Conservation (phyloP, 2,113 vertebrate species). For the Notarius lentiginosus region DNA sequence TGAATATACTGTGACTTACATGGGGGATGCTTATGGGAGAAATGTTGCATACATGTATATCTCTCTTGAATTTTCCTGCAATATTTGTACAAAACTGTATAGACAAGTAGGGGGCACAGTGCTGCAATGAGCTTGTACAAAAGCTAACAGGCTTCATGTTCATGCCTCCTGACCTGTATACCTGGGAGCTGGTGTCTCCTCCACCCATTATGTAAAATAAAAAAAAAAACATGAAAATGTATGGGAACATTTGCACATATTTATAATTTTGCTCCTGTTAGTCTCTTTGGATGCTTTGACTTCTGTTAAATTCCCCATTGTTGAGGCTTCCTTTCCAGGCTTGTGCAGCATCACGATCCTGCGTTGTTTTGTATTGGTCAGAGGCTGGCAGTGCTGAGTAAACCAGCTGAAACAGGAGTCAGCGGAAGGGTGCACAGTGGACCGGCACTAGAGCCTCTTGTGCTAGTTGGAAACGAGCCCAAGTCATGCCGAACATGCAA, state of each 20-base stretch:
- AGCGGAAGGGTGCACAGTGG: slow-evolving; percentile 32
- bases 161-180: neutral
- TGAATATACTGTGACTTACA: neutral
- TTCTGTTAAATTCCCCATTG: neutral
- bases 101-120: neutral
- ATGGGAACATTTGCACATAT: neutral
- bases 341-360: neutral
- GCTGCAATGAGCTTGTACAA: neutral
- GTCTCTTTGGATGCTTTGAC: neutral
- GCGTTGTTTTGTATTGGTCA: neutral
- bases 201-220: neutral
- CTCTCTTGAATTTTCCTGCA: neutral
- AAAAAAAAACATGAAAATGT: neutral
- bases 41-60: neutral
- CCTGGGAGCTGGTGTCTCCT: neutral
- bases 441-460: neutral
- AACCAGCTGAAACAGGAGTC: slow-evolving; percentile 37
- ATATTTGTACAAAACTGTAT: neutral
- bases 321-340: neutral
- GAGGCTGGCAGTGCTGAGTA: slow-evolving; percentile 41
- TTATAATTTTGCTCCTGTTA: neutral
- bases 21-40: neutral
- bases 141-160: neutral
- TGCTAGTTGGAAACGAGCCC: slow-evolving; percentile 22
- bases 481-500: slow-evolving; percentile 1